phyloP scores from a whole-genome alignment of 2,888 invertebrate species.

The Cactoblastis cactorum region DNA sequence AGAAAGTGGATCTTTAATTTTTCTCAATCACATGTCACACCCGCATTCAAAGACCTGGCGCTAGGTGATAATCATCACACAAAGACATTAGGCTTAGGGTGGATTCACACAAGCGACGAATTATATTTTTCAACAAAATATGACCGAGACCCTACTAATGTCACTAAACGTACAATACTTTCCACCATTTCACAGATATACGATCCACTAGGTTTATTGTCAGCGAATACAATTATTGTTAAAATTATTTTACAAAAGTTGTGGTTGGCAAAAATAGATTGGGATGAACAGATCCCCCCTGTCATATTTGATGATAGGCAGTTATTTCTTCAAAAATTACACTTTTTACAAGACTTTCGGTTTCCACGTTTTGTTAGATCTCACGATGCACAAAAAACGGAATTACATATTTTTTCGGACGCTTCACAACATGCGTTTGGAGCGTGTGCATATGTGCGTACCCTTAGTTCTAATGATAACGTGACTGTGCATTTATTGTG shows the following conservation, averaged over 20 bases:
- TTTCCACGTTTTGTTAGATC: background rate
- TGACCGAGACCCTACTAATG: no score
- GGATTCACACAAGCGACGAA: conserved; percentile 17
- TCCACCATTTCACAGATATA: background rate
- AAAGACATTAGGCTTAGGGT: conserved; percentile 23
- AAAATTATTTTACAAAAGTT: conserved; percentile 20
- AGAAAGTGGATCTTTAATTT: no score
- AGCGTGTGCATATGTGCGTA: background rate
- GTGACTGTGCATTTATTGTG: background rate
- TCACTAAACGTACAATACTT: background rate
- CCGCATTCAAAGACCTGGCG: no score
- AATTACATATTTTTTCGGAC: background rate
- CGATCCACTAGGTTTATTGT: background rate
- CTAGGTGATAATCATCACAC: conserved; percentile 12
- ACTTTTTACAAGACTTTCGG: background rate
- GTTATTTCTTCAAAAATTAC: background rate
- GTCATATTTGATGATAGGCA: background rate
- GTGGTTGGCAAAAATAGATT: conserved; percentile 18
- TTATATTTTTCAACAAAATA: conserved; percentile 11
- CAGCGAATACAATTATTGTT: conserved; percentile 12
- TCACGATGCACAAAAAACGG: background rate
- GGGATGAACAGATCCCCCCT: conserved; percentile 12
- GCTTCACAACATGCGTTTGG: background rate
- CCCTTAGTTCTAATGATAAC: background rate
- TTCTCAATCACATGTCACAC: no score